Percentiles rank a stretch among this genome's conserved stretches.
Conservation (phyloP, 2,113 vertebrate species). For the Brienomyrus brachyistius region DNA sequence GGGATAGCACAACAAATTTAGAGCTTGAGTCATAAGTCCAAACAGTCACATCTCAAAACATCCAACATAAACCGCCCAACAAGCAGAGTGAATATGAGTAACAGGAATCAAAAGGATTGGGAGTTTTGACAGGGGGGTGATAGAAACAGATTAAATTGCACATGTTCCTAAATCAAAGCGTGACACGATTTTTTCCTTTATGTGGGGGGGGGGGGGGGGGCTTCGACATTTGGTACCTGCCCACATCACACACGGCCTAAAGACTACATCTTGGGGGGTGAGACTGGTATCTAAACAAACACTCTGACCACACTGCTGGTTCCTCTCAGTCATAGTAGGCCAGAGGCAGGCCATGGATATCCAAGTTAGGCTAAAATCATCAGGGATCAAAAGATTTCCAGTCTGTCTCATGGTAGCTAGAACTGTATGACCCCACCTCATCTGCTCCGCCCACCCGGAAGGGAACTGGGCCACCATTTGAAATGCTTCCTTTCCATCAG, state of each 20-base stretch:
- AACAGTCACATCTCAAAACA: constrained; percentile 5
- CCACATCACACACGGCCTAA: not conserved
- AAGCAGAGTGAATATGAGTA: not conserved
- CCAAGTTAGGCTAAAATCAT: not conserved
- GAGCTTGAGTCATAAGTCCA: not conserved
- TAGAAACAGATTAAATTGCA: not conserved
- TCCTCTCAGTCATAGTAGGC: not conserved
- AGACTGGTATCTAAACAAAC: not conserved
- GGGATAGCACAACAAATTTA: not conserved
- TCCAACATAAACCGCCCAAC: not conserved
- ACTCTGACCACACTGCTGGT: not conserved
- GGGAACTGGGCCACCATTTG: not conserved
- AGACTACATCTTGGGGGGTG: not conserved
- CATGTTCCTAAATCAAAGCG: not conserved
- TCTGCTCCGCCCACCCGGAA: not conserved
- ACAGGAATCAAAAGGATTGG: not conserved
- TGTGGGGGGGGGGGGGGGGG: no score
- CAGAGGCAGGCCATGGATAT: not conserved
- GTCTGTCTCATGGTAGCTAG: not conserved
- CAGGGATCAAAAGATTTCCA: not conserved
- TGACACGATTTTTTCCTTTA: not conserved
- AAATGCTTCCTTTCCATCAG: not conserved
- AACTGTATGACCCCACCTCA: not conserved
- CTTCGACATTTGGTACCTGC: not conserved
- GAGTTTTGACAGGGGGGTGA: not conserved